Base-by-base conservation (phyloP, 35 echinoderm and acorn worm species). In the Holothuria glaberrima region DNA sequence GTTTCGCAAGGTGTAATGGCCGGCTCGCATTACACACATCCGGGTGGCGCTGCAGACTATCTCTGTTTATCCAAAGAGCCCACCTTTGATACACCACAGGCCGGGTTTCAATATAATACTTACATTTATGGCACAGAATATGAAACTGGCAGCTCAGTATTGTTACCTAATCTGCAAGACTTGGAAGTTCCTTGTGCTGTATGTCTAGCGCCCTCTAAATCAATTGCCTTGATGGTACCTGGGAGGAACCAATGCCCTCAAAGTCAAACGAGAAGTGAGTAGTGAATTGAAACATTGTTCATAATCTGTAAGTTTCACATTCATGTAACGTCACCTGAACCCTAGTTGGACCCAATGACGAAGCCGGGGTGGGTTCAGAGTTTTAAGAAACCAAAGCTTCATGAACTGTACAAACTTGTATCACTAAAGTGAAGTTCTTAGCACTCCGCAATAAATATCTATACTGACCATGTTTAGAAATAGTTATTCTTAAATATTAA, bases 71-170 rank as follows among this genome's bases (percentile, higher is more conserved):
- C 88, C 6, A 63, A 25, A 34, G 31, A 89, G 28, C 88, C 88
- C 12, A 30, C 58, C 9, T 89, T 75, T 58, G 52, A 89, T 21
- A 33, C 30, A 10, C 88, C 88, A 9, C 41, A 29, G 9, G n/a
- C 68, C 7, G 88, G 88, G 1, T 24, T 30, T 20, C 88, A 89
- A 27, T 75, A 33, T 35, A n/a, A 18, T 12, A 89, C 45, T 59
- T 78, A 78, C 41, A 12, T 91, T 14, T 91, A 91, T 45, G 74
- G 75, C 6, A 44, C 58, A 20, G 89, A 91, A 41, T 91, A 91
- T 30, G 75, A 91, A 46, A 85, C 89, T 0, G 60, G 78, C 6
- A 69, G 78, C 36, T 81, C 31, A 12, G 48, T 20, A 24, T 27
- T 35, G 31, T 25, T 85, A 13, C 38, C 58, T 4, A 56, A 48